Evolutionary conservation across 2,113 vertebrate genomes (phyloP), one percentile per base, ranked within the genome.

Genomic region (Terrapene triunguis): DNA sequence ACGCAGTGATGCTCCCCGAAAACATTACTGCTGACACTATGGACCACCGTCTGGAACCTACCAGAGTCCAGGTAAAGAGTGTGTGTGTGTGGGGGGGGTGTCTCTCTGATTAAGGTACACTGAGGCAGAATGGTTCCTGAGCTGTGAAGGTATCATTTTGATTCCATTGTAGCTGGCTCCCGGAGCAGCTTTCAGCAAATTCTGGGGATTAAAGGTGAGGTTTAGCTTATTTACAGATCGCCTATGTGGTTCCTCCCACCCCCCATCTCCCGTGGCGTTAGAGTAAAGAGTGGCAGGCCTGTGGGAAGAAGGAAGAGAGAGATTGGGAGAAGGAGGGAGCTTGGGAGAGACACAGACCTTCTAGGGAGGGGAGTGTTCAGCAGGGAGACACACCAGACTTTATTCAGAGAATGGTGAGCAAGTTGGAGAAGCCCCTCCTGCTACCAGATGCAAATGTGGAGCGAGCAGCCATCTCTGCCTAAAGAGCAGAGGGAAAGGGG

Each of bases 11-110:
- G 21, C 98, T 99, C 92, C 98, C 99, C 2, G 98, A 97, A 90
- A 99, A 98, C 2, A 82, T 99, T 48, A 99, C 99, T 84, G 97
- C 98, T 32, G 99, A 99, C 83, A 98, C 98, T 1, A 95, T 99
- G 97, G 98, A 99, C 87, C 99, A 99, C 98, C 99, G 99, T 98
- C 98, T 99, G 98, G 97, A 99, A 53, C 99, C 99, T 74, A 97
- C 97, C 88, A 98, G 96, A 95, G 98, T 99, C 88, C 97, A 99
- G 99, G 99, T 99, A 95, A 98, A 97, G 2, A 48, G 53, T 48
- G 5, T 32, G 35, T 4, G 16, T 17, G 8, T 96, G 2, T 38
- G 38, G 42, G 38, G 38, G 8, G 84, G 19, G 22, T 6, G 2
- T 51, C 50, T 5, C 5, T 90, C 42, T 42, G 32, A 55, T 72